Conservation (phyloP, 1,140 invertebrate species). For the Globodera rostochiensis region DNA sequence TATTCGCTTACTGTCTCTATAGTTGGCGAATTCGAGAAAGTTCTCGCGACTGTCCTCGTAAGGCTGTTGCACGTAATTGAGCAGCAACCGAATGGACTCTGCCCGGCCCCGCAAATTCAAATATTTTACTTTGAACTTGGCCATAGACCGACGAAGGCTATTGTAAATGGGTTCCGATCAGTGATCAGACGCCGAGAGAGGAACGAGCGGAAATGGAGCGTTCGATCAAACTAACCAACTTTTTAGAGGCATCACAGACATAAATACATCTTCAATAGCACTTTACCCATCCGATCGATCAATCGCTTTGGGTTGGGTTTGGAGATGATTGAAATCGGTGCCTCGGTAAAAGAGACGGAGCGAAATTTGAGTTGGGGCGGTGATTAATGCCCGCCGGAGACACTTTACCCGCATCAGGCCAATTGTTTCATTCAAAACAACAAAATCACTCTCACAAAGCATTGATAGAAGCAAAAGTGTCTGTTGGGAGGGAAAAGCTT, state of each 20-base stretch:
- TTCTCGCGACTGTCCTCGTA: slow-evolving; percentile 50
- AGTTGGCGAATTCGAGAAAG: slow-evolving; percentile 48
- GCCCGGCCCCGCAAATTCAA: slow-evolving; percentile 47
- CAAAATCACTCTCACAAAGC: neutral
- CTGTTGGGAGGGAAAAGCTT: too few species aligned
- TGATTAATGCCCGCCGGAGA: neutral
- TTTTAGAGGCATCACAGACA: too few species aligned
- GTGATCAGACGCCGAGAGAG: too few species aligned
- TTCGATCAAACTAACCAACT: too few species aligned
- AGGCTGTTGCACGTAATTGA: slow-evolving; percentile 49
- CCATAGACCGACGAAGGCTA: slow-evolving; percentile 17
- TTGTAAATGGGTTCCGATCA: neutral
- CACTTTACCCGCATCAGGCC: neutral
- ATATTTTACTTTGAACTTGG: slow-evolving; percentile 50
- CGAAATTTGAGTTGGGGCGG: neutral
- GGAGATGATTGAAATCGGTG: neutral
- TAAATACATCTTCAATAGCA: too few species aligned
- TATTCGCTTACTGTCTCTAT: slow-evolving; percentile 45
- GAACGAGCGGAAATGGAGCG: too few species aligned
- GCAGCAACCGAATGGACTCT: slow-evolving; percentile 44
- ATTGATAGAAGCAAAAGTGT: neutral
- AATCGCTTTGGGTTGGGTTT: neutral
- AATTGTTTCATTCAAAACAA: slow-evolving; percentile 4
- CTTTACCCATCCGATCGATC: too few species aligned
- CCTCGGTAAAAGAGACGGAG: neutral